Conservation (phyloP, 2,113 vertebrate species). For the Jaculus jaculus region DNA sequence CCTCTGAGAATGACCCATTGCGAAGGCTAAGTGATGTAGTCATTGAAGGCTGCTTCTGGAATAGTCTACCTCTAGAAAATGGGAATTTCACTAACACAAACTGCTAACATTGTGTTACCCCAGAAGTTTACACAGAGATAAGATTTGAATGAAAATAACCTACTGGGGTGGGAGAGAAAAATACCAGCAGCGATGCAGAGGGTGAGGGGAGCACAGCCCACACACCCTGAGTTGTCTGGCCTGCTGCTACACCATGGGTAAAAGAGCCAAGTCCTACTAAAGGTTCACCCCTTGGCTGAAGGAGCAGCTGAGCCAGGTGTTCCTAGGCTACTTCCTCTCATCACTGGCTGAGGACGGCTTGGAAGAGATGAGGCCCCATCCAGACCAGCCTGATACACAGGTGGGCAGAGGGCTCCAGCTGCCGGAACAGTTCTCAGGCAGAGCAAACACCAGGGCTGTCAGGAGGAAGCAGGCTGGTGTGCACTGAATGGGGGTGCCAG, state of each 20-base stretch:
- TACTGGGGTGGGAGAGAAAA: not conserved
- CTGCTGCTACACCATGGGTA: not conserved
- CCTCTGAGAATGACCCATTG: not conserved
- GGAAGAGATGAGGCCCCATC: accelerated
- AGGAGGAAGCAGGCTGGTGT: accelerated
- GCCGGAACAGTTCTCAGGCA: not conserved
- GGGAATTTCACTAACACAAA: not conserved
- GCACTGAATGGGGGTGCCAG: too few relatives aligned
- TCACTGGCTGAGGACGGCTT: too few relatives aligned
- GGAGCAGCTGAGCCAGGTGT: too few relatives aligned
- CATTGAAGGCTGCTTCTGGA: not conserved
- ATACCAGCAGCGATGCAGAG: not conserved
- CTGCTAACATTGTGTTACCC: not conserved
- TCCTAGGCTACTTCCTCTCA: too few relatives aligned
- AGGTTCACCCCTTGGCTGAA: too few relatives aligned
- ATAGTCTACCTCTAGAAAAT: not conserved
- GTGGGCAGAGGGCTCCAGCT: not conserved
- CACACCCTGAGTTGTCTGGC: not conserved
- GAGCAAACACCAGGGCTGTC: not conserved
- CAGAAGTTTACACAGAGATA: not conserved
- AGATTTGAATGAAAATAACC: not conserved
- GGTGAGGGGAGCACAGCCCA: not conserved
- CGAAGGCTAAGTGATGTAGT: not conserved
- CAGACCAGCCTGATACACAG: not conserved
- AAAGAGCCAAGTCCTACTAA: not conserved